phyloP scores from a whole-genome alignment of 2,888 invertebrate species.

The Habrosyne pyritoides region DNA sequence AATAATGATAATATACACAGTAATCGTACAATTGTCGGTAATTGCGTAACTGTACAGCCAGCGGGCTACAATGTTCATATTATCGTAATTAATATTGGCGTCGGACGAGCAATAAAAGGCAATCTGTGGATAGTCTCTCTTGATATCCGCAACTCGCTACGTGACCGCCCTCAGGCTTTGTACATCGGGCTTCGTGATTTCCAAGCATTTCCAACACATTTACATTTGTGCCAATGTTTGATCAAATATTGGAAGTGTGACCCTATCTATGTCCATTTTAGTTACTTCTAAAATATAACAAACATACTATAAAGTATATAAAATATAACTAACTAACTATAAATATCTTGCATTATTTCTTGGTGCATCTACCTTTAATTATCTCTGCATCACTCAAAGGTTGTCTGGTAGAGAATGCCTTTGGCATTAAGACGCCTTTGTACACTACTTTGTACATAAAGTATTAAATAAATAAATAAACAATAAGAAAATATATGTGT shows the following conservation, averaged over 20 bases:
- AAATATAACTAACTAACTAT: too few relatives aligned
- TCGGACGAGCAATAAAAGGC: slow-evolving; percentile 19
- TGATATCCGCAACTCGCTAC: slow-evolving; percentile 14
- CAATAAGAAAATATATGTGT: too few relatives aligned
- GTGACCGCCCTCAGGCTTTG: slow-evolving; percentile 4
- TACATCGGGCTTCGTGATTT: neutral
- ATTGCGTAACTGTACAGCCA: neutral
- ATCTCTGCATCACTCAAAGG: too few relatives aligned
- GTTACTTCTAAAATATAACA: too few relatives aligned
- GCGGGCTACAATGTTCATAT: neutral
- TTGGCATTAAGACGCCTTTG: too few relatives aligned
- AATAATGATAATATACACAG: neutral
- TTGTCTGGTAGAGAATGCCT: too few relatives aligned
- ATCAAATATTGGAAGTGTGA: neutral
- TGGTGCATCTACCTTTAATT: too few relatives aligned
- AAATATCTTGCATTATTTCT: too few relatives aligned
- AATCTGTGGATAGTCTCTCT: slow-evolving; percentile 17
- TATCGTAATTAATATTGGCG: slow-evolving; percentile 21
- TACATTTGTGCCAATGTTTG: neutral
- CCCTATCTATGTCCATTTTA: too few relatives aligned
- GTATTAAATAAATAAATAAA: too few relatives aligned
- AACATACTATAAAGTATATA: too few relatives aligned
- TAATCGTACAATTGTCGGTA: neutral
- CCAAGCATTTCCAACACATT: neutral
- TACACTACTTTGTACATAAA: too few relatives aligned